phyloP scores from a whole-genome alignment of 2,113 vertebrate genomes.

The Protobothrops mucrosquamatus region DNA sequence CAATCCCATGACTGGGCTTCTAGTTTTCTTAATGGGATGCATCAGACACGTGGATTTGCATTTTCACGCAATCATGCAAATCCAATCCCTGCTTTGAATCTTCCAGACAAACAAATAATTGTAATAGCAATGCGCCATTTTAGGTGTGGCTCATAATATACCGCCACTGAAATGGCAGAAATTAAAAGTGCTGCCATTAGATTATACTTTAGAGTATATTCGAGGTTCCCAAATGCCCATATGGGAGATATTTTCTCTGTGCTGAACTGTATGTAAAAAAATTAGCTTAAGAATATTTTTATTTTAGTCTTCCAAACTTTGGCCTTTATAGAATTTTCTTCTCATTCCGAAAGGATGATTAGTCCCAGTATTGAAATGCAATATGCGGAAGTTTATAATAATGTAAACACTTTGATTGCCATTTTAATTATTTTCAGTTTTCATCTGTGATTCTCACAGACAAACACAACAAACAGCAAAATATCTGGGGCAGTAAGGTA shows the following conservation, averaged over 20 bases:
- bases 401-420: neutral
- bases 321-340: neutral
- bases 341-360: neutral
- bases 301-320: neutral
- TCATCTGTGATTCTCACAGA: neutral
- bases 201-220: neutral
- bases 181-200: neutral
- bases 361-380: neutral
- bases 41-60: neutral
- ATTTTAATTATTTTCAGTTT: neutral
- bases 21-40: neutral
- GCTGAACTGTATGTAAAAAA: neutral
- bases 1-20: neutral
- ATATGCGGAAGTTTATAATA: neutral
- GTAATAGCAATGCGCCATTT: neutral
- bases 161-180: conserved; percentile 1
- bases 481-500: neutral
- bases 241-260: neutral
- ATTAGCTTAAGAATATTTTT: neutral
- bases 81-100: neutral
- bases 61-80: neutral
- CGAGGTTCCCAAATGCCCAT: neutral
- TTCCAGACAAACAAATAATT: neutral
- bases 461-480: neutral
- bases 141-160: neutral